Evolutionary conservation across 2,888 invertebrate species (phyloP).

Genomic region (Chrysomela aeneicollis): DNA sequence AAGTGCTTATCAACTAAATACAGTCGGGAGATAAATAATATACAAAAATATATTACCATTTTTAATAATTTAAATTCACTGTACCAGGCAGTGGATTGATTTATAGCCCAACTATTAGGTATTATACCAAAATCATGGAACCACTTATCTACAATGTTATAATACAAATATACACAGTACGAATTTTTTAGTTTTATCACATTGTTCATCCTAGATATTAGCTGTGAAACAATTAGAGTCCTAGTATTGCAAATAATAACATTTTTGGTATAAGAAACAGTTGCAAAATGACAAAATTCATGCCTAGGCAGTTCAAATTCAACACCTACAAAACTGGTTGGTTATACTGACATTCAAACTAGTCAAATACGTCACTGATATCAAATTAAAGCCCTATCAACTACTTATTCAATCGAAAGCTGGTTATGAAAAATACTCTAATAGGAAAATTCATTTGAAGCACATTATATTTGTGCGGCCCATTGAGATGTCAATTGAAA

Average conservation of each 20-base stretch:
- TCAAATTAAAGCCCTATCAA: background rate
- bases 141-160: conserved; percentile 47
- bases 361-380: background rate
- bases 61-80: conserved; percentile 40
- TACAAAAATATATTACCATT: conserved; percentile 43
- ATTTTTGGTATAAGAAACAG: conserved; percentile 42
- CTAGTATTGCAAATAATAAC: conserved; percentile 45
- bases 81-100: conserved; percentile 33
- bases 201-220: conserved; percentile 41
- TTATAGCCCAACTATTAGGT: conserved; percentile 19
- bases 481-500: background rate
- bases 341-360: no score
- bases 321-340: background rate
- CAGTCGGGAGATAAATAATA: conserved; percentile 39
- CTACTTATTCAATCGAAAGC: background rate
- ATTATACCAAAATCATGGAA: conserved; percentile 35
- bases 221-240: conserved; percentile 20
- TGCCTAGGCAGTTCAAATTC: background rate
- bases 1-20: conserved; percentile 44
- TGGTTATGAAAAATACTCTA: background rate
- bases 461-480: background rate
- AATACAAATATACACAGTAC: conserved; percentile 52
- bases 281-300: conserved; percentile 13
- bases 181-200: conserved; percentile 46
- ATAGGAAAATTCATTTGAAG: background rate